phyloP scores from a whole-genome alignment of 2,888 invertebrate genomes.

The Agrochola macilenta region DNA sequence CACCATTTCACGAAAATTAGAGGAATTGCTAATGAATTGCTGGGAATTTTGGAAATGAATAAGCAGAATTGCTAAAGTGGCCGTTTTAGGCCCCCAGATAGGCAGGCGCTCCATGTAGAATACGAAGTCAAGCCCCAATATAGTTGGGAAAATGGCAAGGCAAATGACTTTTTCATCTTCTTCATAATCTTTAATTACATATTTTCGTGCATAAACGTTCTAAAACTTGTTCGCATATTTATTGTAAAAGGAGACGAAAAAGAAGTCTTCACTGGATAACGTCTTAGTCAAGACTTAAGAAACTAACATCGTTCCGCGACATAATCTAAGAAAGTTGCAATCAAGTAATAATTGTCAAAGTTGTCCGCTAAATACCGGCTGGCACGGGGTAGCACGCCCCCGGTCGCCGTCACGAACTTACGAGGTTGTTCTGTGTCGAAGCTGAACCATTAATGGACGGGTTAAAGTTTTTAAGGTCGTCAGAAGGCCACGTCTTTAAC shows the following conservation, averaged over 20 bases:
- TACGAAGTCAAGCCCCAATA: neutral
- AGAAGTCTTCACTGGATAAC: neutral
- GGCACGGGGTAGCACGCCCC: conserved; percentile 63
- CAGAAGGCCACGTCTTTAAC: conserved; percentile 21
- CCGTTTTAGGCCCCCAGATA: too few species aligned
- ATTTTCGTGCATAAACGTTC: neutral
- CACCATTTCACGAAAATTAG: too few species aligned
- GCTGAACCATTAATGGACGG: conserved; percentile 49
- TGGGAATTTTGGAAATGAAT: too few species aligned
- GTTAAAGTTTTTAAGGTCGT: conserved; percentile 43
- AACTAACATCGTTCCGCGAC: conserved; percentile 1
- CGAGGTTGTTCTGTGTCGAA: conserved; percentile 24
- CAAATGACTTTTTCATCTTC: neutral
- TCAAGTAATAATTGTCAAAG: conserved; percentile 64
- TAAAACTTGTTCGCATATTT: neutral
- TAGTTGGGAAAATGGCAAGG: neutral
- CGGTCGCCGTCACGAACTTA: conserved; percentile 39
- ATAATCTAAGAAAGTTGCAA: conserved; percentile 45
- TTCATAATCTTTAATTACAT: neutral
- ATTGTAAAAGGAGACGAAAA: neutral
- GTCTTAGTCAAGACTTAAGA: conserved; percentile 13
- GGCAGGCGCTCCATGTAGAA: neutral
- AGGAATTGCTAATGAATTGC: too few species aligned
- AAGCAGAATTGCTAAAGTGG: too few species aligned
- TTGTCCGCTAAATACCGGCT: conserved; percentile 57